Conservation (phyloP, 2,113 vertebrate genomes). For the Oostethus manadensis region DNA sequence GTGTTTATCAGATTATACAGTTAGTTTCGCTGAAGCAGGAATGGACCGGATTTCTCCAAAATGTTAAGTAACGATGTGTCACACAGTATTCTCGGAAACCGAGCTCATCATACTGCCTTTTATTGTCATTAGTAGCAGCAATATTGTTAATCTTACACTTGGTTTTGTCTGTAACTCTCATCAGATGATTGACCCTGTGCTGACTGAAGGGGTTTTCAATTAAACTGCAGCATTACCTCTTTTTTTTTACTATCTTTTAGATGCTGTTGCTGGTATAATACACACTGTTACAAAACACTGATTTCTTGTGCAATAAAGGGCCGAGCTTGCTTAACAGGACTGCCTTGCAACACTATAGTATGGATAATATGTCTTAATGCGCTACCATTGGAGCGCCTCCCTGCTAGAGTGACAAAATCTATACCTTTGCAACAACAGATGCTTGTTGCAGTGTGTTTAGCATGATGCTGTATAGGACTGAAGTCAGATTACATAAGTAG, state of each 20-base stretch:
- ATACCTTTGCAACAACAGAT: slow-evolving; percentile 25
- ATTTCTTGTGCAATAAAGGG: slow-evolving; percentile 55
- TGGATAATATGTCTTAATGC: slow-evolving; percentile 50
- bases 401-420: slow-evolving; percentile 31
- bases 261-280: slow-evolving; percentile 4
- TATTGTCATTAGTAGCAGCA: not conserved
- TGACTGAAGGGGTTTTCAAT: slow-evolving; percentile 7
- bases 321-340: slow-evolving; percentile 47
- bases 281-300: slow-evolving; percentile 8
- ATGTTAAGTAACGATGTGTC: slow-evolving; percentile 4
- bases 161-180: slow-evolving; percentile 15
- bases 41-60: slow-evolving; percentile 1
- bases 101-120: not conserved
- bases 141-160: not conserved
- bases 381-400: slow-evolving; percentile 20
- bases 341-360: slow-evolving; percentile 52
- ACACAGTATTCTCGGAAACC: slow-evolving; percentile 8
- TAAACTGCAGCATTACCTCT: slow-evolving; percentile 15
- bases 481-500: slow-evolving; percentile 20
- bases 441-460: not conserved
- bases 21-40: not conserved
- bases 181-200: slow-evolving; percentile 26
- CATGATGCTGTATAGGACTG: slow-evolving; percentile 1
- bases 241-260: slow-evolving; percentile 8
- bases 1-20: not conserved